Base-by-base conservation (phyloP, 2,113 vertebrate species). In the Sardina pilchardus region DNA sequence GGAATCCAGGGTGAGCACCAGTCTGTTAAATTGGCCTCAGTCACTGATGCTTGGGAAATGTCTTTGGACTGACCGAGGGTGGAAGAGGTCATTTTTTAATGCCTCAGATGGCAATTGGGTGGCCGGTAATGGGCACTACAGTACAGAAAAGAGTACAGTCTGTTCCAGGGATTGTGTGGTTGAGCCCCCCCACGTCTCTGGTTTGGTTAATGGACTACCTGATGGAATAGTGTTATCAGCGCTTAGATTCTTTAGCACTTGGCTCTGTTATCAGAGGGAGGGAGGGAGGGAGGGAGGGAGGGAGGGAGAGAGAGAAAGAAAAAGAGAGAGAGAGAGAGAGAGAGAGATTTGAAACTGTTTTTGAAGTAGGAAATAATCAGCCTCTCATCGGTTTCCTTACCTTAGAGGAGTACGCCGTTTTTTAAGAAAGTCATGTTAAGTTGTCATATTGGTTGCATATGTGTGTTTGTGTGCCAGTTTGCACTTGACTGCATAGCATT, bases 211-310 rank as follows among this genome's bases (percentile, higher is more conserved):
- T 78, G 71, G 71, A 78, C 16, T 34, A 36, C 71, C 71, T 78
- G 34, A 78, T 34, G 71, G 71, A 78, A 78, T 78, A 78, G 36
- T 16, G 16, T 34, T 78, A 78, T 78, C 88, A 71, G 47, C 10
- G 63, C 50, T 24, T 24, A 36, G 12, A 75, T 88, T 81, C 12
- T 90, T 84, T 85, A 81, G 75, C 83, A 82, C 83, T 42, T 26
- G 16, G 50, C 50, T 1, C 17, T 56, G 63, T 30, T 67, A 8
- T 30, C n/a, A 30, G 71, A 17, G 26, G 7, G 30, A 2, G 3
- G 30, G 9, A 14, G 14, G 10, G 34, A 1, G 71, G 10, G 71
- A 36, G 67, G 1, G 43, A 47, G 63, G 82, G 34, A 47, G 36
- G 34, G 48, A n/a, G 34, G n/a, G 56, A 16, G 63, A 26, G 63